These are phyloP conservation scores for Halcyon senegalensis DNA, from an alignment of 2,113 vertebrate species.

Conservation along the genomic window DNA sequence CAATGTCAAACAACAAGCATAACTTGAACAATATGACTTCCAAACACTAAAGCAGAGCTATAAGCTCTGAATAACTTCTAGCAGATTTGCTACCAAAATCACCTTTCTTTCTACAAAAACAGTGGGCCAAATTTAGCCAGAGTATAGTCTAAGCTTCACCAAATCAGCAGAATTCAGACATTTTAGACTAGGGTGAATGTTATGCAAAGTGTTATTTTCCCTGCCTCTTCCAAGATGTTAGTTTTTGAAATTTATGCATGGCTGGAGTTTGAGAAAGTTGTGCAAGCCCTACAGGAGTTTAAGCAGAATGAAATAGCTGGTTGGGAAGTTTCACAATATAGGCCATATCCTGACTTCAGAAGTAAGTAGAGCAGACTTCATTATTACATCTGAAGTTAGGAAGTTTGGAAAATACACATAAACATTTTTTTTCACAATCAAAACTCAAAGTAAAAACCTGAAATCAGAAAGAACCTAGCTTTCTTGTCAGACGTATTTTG, in stretches of 20 bases:
- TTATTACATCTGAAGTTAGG: not conserved
- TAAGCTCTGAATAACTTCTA: not conserved
- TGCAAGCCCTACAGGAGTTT: not conserved
- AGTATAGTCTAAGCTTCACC: not conserved
- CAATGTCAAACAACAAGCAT: not conserved
- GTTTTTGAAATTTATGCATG: not conserved
- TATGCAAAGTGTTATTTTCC: not conserved
- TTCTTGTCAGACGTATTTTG: not conserved
- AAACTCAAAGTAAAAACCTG: not conserved
- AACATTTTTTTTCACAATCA: not conserved
- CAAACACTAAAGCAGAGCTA: not conserved
- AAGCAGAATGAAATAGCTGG: not conserved
- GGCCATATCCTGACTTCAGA: not conserved
- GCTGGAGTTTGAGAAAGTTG: not conserved
- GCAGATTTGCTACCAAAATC: not conserved
- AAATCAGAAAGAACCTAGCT: not conserved
- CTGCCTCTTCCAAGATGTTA: not conserved
- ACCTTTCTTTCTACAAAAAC: not conserved
- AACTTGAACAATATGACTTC: not conserved
- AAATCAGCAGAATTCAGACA: not conserved
- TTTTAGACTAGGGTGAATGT: not conserved
- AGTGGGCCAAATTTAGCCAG: not conserved
- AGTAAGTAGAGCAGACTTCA: not conserved
- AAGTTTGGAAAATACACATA: not conserved
- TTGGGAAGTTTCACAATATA: not conserved